phyloP scores from a whole-genome alignment of 1,140 invertebrate species.

The Drosophila gunungcola region DNA sequence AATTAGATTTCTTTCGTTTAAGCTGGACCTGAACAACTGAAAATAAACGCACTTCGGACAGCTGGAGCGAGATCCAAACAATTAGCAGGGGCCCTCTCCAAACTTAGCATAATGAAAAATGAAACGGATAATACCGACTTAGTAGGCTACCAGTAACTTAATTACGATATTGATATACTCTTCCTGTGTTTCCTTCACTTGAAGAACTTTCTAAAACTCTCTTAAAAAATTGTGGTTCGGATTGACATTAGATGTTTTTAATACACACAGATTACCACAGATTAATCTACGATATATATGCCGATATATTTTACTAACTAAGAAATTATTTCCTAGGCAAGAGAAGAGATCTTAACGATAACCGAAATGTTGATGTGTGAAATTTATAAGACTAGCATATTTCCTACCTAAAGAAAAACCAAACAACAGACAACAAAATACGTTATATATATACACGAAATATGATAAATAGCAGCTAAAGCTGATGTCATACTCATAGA shows the following conservation, averaged over 20 bases:
- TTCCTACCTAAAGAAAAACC: slow-evolving; percentile 69
- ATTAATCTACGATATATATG: slow-evolving; percentile 51
- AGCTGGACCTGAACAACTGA: slow-evolving; percentile 40
- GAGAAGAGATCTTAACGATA: slow-evolving; percentile 53
- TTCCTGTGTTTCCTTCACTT: slow-evolving; percentile 63
- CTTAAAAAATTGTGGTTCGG: slow-evolving; percentile 65
- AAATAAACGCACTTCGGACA: slow-evolving; percentile 13
- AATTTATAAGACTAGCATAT: slow-evolving; percentile 85
- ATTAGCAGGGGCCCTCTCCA: slow-evolving; percentile 22
- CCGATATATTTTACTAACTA: slow-evolving; percentile 78
- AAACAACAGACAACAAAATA: slow-evolving; percentile 55
- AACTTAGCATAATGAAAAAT: slow-evolving; percentile 45
- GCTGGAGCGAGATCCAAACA: slow-evolving; percentile 35
- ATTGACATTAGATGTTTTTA: slow-evolving; percentile 74
- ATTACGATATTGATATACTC: slow-evolving; percentile 38
- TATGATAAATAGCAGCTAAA: slow-evolving; percentile 68
- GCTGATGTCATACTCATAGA: slow-evolving; percentile 64
- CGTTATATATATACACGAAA: slow-evolving; percentile 55
- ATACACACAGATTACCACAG: slow-evolving; percentile 34
- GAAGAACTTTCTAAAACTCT: slow-evolving; percentile 35
- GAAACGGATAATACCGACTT: slow-evolving; percentile 20
- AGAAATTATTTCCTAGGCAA: slow-evolving; percentile 65
- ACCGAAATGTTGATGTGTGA: slow-evolving; percentile 84
- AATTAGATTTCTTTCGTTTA: slow-evolving; percentile 79
- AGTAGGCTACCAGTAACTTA: slow-evolving; percentile 37